Base-by-base conservation (phyloP, 2,797 vertebrate species). In the Miopithecus talapoin region DNA sequence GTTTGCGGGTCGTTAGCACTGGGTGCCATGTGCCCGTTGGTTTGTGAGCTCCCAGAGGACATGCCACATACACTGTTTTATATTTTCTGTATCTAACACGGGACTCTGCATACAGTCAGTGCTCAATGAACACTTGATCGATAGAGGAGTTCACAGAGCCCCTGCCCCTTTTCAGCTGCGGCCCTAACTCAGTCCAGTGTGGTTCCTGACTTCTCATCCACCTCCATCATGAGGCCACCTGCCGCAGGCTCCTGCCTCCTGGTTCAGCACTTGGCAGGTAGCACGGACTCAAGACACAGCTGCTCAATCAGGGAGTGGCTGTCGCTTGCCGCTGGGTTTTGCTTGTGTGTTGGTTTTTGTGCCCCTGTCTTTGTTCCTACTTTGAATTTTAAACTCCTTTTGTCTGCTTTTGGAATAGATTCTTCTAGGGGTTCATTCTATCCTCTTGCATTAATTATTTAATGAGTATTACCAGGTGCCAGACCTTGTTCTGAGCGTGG, bases 61-160 rank as follows among this genome's bases (percentile, higher is more conserved):
- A 0, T 4, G 12, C 39, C 0, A 6, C 59, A 48, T 22, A 22
- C 5, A 2, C 5, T 1, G 36, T 14, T 24, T 26, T 8, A 10
- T 26, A 30, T 24, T 16, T 26, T 26, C 17, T 13, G 46, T 41
- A 57, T 7, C 5, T 16, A 79, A 4, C 28, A 10, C 0, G 0
- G 57, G 33, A 26, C 39, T 53, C 41, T 76, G 13, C 33, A 36
- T 3, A 43, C 33, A 8, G 26, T 75, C 9, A 3, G n/a, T 22
- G n/a, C 10, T 28, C 78, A 12, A 1, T 28, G 13, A 9, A 2
- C 7, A 2, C n/a, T 59, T 10, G 16, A 33, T 5, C 13, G 64
- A 33, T 10, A 75, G 70, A 76, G 72, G 55, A 41, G 26, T 24
- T 61, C 55, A 19, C 26, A 43, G 39, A 19, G 9, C 24, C 41